phyloP scores from a whole-genome alignment of 2,888 invertebrate species.

The Thereva unica region DNA sequence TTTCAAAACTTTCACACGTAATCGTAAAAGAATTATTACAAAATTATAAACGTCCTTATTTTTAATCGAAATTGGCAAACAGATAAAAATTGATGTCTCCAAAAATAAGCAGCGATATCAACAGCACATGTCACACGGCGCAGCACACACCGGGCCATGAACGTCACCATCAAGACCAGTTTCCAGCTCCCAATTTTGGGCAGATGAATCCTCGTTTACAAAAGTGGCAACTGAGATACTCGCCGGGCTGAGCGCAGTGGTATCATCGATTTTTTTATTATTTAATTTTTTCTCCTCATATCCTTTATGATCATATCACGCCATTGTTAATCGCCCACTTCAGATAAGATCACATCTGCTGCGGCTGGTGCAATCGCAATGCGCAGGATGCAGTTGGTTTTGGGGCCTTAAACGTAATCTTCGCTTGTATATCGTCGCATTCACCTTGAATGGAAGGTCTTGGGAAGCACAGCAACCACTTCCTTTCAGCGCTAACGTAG shows the following conservation, averaged over 20 bases:
- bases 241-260: constrained; percentile 17
- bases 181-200: constrained; percentile 18
- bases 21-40: no score
- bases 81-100: constrained; percentile 5
- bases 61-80: no score
- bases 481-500: not conserved
- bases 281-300: constrained; percentile 14
- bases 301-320: not conserved
- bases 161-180: not conserved
- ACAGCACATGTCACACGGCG: constrained; percentile 12
- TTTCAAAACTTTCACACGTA: no score
- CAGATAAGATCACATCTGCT: constrained; percentile 35
- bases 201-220: constrained; percentile 19
- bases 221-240: constrained; percentile 11
- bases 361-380: constrained; percentile 30
- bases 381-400: constrained; percentile 24
- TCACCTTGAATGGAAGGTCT: not conserved
- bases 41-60: no score
- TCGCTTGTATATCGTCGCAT: constrained; percentile 8
- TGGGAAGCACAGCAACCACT: not conserved
- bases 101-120: constrained; percentile 12
- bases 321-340: constrained; percentile 36
- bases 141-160: not conserved
- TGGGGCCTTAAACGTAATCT: not conserved
- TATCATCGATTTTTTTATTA: constrained; percentile 18